These are phyloP conservation scores for Chromis chromis DNA, from an alignment of 2,797 vertebrate genomes.

Conservation along the genomic window DNA sequence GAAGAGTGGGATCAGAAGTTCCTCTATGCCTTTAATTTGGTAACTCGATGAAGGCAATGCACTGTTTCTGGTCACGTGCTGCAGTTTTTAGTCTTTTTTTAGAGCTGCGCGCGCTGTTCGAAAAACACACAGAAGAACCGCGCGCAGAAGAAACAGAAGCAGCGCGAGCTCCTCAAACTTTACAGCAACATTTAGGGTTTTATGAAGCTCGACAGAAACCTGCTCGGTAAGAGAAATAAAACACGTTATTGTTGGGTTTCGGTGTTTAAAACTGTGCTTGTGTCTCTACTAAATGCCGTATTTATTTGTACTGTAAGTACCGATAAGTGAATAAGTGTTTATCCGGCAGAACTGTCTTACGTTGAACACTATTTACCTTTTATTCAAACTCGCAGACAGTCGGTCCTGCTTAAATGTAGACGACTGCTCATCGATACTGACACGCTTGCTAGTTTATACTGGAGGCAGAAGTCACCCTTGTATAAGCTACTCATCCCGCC, in stretches of 20 bases:
- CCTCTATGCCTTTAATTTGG: rapidly evolving
- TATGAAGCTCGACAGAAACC: background rate
- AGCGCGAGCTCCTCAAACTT: background rate
- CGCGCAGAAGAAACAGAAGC: constrained; percentile 24
- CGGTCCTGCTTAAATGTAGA: background rate
- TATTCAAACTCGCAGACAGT: background rate
- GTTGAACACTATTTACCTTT: background rate
- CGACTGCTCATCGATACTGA: rapidly evolving
- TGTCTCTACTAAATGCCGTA: background rate
- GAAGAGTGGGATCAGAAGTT: background rate
- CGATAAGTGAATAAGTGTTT: background rate
- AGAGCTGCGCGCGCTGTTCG: constrained; percentile 66
- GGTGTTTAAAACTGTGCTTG: background rate
- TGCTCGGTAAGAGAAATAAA: constrained; percentile 17
- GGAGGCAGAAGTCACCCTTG: background rate
- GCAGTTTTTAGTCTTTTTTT: constrained; percentile 15
- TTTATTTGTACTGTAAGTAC: background rate
- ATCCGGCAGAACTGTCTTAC: background rate
- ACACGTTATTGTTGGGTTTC: background rate
- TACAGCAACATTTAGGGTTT: background rate
- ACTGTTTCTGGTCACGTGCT: constrained; percentile 48
- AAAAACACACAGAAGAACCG: constrained; percentile 67
- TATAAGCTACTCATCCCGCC: constrained; percentile 58
- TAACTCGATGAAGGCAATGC: rapidly evolving
- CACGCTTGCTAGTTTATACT: background rate